Conservation (phyloP, 2,113 vertebrate species). For the Elephantulus edwardii region DNA sequence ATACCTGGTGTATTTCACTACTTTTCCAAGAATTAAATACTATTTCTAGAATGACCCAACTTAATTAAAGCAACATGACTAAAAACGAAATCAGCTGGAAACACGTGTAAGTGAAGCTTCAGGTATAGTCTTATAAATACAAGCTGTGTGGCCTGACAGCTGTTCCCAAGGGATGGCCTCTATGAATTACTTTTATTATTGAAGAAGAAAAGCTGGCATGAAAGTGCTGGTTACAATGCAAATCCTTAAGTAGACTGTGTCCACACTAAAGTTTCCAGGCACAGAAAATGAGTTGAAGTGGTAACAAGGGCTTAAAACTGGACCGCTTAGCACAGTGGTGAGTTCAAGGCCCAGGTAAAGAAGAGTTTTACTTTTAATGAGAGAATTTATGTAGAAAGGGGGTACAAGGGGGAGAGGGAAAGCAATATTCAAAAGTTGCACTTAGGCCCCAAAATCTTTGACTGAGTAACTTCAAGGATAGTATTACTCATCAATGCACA, state of each 20-base stretch:
- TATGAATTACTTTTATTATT: neutral
- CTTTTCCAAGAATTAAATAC: slow-evolving; percentile 24
- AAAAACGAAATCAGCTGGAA: slow-evolving; percentile 70
- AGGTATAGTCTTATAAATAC: slow-evolving; percentile 51
- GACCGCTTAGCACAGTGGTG: neutral
- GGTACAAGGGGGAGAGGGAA: neutral
- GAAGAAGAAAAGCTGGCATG: slow-evolving; percentile 30
- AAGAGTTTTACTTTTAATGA: slow-evolving; percentile 41
- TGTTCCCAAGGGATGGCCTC: slow-evolving; percentile 44
- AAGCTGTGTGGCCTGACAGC: slow-evolving; percentile 75
- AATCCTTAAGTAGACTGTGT: slow-evolving; percentile 50
- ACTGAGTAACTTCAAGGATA: slow-evolving; percentile 14
- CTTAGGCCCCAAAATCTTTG: slow-evolving; percentile 46
- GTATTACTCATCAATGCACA: neutral
- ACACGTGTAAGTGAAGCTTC: slow-evolving; percentile 57
- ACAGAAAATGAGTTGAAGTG: slow-evolving; percentile 65
- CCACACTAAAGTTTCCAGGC: slow-evolving; percentile 41
- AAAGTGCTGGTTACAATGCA: slow-evolving; percentile 68
- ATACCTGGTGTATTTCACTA: neutral
- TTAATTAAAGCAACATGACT: slow-evolving; percentile 69
- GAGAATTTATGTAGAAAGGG: neutral
- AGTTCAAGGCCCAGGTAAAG: slow-evolving; percentile 61
- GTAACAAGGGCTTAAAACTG: slow-evolving; percentile 47
- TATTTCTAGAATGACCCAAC: slow-evolving; percentile 64
- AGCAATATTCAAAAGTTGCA: neutral